These are phyloP conservation scores for Elanus axillaris DNA, from an alignment of 2,113 vertebrate genomes.

Conservation along the genomic window DNA sequence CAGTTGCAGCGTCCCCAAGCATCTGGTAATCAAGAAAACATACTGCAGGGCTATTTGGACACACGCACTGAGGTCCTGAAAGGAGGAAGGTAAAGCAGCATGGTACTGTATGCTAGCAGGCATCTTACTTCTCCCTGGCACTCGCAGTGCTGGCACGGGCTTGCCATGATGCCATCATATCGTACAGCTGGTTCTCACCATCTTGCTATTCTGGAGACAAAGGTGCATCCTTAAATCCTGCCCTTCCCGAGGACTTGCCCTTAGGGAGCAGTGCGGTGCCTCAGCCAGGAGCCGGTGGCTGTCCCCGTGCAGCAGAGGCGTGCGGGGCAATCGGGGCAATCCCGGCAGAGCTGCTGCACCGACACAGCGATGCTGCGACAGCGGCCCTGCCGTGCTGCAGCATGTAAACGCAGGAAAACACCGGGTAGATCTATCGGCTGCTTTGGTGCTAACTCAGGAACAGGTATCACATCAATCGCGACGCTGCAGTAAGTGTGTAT, in stretches of 20 bases:
- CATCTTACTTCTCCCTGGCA: neutral
- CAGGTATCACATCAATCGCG: rapidly evolving
- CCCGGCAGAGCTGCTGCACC: neutral
- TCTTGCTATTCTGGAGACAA: neutral
- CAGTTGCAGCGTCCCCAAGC: neutral
- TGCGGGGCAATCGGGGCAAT: rapidly evolving
- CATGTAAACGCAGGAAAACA: neutral
- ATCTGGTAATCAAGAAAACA: neutral
- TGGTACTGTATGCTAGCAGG: neutral
- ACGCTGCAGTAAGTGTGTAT: neutral
- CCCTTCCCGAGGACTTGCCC: neutral
- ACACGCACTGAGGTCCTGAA: neutral
- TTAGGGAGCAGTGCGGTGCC: neutral
- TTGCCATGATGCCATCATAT: neutral
- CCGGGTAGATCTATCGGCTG: rapidly evolving
- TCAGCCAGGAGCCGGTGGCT: rapidly evolving
- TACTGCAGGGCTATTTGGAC: neutral
- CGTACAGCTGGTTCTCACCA: neutral
- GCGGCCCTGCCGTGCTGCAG: rapidly evolving
- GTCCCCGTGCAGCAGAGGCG: rapidly evolving
- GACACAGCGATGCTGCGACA: neutral
- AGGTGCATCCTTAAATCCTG: neutral
- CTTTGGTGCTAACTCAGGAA: neutral
- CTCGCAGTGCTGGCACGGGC: neutral
- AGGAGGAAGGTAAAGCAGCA: neutral